Percentiles rank a stretch among this genome's conserved stretches.
These are phyloP conservation scores for Allophyes oxyacanthae DNA, from an alignment of 2,888 invertebrate species.

Conservation along the genomic window DNA sequence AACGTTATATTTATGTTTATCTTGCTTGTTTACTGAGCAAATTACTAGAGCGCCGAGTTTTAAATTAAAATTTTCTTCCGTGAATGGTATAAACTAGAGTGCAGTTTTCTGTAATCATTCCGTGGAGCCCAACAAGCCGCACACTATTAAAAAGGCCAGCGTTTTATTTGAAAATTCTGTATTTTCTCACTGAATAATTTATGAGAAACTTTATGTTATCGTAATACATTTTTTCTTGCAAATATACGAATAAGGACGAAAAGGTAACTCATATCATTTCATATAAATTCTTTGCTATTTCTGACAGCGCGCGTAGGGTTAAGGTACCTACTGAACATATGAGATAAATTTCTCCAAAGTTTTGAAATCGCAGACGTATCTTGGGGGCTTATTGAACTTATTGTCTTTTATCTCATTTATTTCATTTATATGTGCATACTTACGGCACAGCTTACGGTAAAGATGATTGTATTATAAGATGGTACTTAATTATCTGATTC, in stretches of 20 bases:
- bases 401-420: neutral
- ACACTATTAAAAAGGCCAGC: slow-evolving; percentile 52
- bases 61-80: slow-evolving; percentile 59
- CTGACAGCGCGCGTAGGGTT: slow-evolving; percentile 3
- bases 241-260: neutral
- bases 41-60: slow-evolving; percentile 45
- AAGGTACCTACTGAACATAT: slow-evolving; percentile 7
- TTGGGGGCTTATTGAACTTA: neutral
- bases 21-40: slow-evolving; percentile 38
- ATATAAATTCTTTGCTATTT: slow-evolving; percentile 11
- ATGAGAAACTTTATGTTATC: slow-evolving; percentile 16
- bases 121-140: slow-evolving; percentile 56
- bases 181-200: slow-evolving; percentile 45
- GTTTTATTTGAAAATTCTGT: slow-evolving; percentile 47
- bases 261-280: slow-evolving; percentile 4
- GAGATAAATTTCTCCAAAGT: slow-evolving; percentile 12
- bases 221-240: slow-evolving; percentile 12
- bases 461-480: too few relatives aligned
- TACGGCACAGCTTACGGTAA: neutral
- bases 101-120: slow-evolving; percentile 63
- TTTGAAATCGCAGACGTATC: slow-evolving; percentile 13
- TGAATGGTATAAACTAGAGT: slow-evolving; percentile 56
- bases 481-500: too few relatives aligned
- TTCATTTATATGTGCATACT: neutral
- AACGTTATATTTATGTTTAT: slow-evolving; percentile 31